Percentiles rank a stretch among this genome's conserved stretches.
phyloP scores from a whole-genome alignment of 2,888 invertebrate species.

The Dicyrtomina minuta region DNA sequence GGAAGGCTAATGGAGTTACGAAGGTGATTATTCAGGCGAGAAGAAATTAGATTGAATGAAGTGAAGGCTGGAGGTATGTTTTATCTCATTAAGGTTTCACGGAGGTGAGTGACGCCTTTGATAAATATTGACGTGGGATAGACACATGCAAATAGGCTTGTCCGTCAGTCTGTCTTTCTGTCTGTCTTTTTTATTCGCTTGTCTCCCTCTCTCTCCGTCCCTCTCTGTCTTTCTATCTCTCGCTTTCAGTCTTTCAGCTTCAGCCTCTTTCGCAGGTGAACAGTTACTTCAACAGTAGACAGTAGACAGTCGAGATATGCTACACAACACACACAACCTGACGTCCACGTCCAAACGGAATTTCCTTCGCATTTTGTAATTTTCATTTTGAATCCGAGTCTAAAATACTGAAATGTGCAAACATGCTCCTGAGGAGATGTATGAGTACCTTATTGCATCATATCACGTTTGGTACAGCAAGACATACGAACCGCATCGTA shows the following conservation, averaged over 20 bases:
- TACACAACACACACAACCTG: background rate
- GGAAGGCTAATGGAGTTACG: conserved; percentile 14
- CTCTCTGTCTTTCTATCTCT: background rate
- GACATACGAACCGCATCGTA: no score
- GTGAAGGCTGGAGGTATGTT: conserved; percentile 33
- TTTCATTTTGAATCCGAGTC: no score
- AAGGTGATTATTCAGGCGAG: conserved; percentile 32
- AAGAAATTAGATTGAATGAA: conserved; percentile 34
- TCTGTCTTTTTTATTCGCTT: conserved; percentile 9
- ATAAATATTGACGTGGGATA: conserved; percentile 38
- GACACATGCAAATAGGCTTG: conserved; percentile 35
- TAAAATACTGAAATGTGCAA: no score
- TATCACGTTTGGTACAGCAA: no score
- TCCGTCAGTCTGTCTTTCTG: conserved; percentile 28
- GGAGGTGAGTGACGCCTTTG: conserved; percentile 38
- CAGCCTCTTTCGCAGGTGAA: background rate
- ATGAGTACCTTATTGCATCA: no score
- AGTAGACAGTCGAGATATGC: no score
- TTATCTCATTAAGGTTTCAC: conserved; percentile 38
- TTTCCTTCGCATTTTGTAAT: no score
- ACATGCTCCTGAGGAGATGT: no score
- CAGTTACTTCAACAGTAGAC: background rate
- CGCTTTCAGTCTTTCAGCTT: background rate
- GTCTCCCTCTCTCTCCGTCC: background rate
- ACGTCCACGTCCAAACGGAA: background rate